Percentiles rank a stretch among this genome's conserved stretches.
These are phyloP conservation scores for Sibirionetta formosa DNA, from an alignment of 2,797 vertebrate species.

Conservation along the genomic window DNA sequence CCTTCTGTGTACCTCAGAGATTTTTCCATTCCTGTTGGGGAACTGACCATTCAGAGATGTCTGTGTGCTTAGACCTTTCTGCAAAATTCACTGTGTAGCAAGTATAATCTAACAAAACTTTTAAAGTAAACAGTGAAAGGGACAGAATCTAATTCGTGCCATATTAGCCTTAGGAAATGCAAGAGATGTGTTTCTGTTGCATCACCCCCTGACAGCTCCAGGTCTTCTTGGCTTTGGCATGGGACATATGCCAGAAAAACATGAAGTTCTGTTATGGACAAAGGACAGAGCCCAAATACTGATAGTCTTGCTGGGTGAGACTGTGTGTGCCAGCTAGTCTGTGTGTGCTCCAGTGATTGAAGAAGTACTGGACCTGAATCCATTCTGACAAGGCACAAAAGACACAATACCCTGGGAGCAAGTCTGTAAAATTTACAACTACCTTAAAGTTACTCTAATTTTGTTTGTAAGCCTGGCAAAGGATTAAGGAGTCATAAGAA, in stretches of 20 bases:
- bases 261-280: not conserved
- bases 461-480: not conserved
- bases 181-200: not conserved
- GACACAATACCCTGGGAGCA: not conserved
- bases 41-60: not conserved
- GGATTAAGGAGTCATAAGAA: not conserved
- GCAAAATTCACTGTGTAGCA: not conserved
- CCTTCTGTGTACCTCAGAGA: not conserved
- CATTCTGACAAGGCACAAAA: not conserved
- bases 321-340: not conserved
- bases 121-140: not conserved
- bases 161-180: not conserved
- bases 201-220: not conserved
- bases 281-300: not conserved
- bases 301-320: not conserved
- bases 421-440: not conserved
- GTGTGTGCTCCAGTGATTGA: not conserved
- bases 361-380: not conserved
- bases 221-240: not conserved
- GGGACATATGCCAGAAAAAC: not conserved
- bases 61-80: not conserved
- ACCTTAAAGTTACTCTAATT: not conserved
- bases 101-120: not conserved
- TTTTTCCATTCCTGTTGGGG: not conserved
- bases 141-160: not conserved